Percentiles rank a stretch among this genome's conserved stretches.
These are phyloP conservation scores for Echinometra lucunter DNA, from an alignment of 53 echinoderm and acorn worm species.

Conservation along the genomic window DNA sequence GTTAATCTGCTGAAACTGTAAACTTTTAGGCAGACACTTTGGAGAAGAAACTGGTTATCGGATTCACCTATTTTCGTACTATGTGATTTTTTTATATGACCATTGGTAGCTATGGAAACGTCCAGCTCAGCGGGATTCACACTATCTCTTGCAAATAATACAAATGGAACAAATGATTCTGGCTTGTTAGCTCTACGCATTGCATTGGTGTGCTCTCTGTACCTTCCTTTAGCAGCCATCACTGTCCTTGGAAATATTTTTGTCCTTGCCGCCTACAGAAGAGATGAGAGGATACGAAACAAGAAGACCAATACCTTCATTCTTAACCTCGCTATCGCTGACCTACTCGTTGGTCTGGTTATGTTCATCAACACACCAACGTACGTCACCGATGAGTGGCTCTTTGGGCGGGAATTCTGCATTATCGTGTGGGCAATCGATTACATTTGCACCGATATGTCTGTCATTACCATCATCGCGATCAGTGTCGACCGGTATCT, in stretches of 20 bases:
- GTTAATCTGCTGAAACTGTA: background rate
- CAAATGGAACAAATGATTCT: background rate
- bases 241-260: constrained; percentile 18
- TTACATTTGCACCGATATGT: constrained; percentile 35
- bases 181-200: background rate
- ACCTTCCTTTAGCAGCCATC: background rate
- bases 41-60: background rate
- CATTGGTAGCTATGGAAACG: background rate
- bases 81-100: background rate
- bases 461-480: constrained; percentile 35
- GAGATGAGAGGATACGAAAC: background rate
- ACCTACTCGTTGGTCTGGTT: constrained; percentile 33
- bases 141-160: background rate
- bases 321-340: constrained; percentile 36
- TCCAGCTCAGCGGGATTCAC: background rate
- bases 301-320: constrained; percentile 9
- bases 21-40: background rate
- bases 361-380: constrained; percentile 21
- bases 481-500: constrained; percentile 34
- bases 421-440: constrained; percentile 24
- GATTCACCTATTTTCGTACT: background rate
- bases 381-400: constrained; percentile 26
- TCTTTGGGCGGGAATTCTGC: background rate
- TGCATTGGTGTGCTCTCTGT: background rate
- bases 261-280: constrained; percentile 19